Conservation (phyloP, 1,140 invertebrate genomes). For the Trichomalopsis sarcophagae region DNA sequence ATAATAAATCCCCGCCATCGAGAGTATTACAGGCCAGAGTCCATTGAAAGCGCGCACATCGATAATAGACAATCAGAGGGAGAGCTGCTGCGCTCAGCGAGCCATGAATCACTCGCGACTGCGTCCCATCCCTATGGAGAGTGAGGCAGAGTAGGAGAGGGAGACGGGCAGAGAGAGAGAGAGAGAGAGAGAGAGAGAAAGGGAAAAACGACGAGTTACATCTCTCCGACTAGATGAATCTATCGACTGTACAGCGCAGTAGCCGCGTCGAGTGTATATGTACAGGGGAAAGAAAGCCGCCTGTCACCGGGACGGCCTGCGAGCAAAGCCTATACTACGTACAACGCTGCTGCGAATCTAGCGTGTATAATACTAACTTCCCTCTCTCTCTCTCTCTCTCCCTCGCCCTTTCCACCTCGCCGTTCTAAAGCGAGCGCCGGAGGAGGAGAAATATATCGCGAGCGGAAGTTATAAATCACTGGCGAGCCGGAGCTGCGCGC, state of each 20-base stretch:
- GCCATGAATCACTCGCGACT: slow-evolving; percentile 45
- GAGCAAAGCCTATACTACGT: background rate
- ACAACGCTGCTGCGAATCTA: background rate
- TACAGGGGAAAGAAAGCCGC: background rate
- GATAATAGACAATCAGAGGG: slow-evolving; percentile 29
- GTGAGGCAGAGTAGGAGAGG: background rate
- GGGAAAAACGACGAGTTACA: background rate
- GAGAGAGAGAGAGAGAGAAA: background rate
- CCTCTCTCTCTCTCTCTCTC: background rate
- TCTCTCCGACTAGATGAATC: background rate
- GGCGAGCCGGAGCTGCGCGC: slow-evolving; percentile 35
- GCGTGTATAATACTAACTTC: background rate
- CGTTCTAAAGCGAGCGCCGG: slow-evolving; percentile 16
- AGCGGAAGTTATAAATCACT: slow-evolving; percentile 67
- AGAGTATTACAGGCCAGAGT: background rate
- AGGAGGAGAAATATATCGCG: slow-evolving; percentile 58
- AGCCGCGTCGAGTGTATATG: too few relatives aligned
- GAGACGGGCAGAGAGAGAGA: background rate
- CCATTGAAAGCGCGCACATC: slow-evolving; percentile 7
- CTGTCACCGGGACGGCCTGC: background rate
- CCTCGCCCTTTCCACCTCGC: background rate
- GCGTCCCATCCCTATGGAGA: background rate
- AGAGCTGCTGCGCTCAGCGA: slow-evolving; percentile 6
- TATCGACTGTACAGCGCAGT: background rate
- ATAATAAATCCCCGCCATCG: background rate